Base-by-base conservation (phyloP, 2,888 invertebrate genomes). In the Tipula unca region DNA sequence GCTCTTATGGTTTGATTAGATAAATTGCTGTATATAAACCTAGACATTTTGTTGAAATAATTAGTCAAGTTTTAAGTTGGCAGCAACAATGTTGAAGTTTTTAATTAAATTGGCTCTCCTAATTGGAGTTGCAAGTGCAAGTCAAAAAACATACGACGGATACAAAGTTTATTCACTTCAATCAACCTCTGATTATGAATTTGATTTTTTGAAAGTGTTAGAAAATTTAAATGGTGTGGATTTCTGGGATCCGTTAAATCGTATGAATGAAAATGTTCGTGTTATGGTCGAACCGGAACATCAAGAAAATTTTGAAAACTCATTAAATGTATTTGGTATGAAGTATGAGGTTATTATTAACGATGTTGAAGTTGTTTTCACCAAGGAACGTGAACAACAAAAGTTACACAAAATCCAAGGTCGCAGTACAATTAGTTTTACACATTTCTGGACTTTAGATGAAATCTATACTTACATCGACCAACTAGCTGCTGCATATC, bases 401-500 rank as follows among this genome's bases (percentile, higher is more conserved):
- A 14, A 32, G 1, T 3, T 32, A 5, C 83, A 83, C n/a, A 83
- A 83, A 83, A n/a, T 32, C 8, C 32, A 83, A 83, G n/a, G 32
- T 17, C 32, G 32, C n/a, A 32, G 32, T n/a, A 8, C 83, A 83
- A 32, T 32, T 32, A 10, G 32, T 2, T 83, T 83, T 83, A 3
- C 0, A 32, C 32, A 83, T 83, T 83, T 83, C 10, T 83, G 83
- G 83, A 20, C 69, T 25, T 20, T 69, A 20, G 25, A 69, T 13
- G 69, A 69, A 69, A 69, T 69, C 25, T 10, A 69, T 25, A 3
- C 3, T 25, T 69, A 69, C 25, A 69, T 69, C 13, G 69, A 13
- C 10, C 8, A 25, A 25, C 3, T 69, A 69, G 25, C 69, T 25
- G 25, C 13, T 25, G 88, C 89, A 10, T 92, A 93, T 88, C 92